These are phyloP conservation scores for Alloplasta piceator DNA, from an alignment of 2,888 invertebrate species.

Conservation along the genomic window DNA sequence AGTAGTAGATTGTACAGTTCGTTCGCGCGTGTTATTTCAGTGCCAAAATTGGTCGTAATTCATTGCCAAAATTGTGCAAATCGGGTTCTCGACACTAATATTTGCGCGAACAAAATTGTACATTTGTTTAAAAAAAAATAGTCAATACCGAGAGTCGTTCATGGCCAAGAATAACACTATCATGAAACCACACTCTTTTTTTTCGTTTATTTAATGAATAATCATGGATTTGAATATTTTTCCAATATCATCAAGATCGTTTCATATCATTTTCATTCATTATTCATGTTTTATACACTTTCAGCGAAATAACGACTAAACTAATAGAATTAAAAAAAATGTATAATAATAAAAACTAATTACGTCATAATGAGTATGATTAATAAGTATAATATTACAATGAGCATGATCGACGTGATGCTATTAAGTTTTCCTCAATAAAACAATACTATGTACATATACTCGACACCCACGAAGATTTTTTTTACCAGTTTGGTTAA, in stretches of 20 bases:
- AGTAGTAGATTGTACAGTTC: no score
- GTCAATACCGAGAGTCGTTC: constrained; percentile 22
- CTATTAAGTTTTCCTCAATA: constrained; percentile 50
- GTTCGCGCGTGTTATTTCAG: no score
- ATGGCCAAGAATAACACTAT: constrained; percentile 40
- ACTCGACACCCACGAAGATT: constrained; percentile 1
- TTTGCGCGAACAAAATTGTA: no score
- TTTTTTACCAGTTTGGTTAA: constrained; percentile 27
- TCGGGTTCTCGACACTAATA: no score
- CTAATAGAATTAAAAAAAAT: constrained; percentile 27
- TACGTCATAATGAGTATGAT: constrained; percentile 1
- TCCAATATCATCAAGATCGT: background rate
- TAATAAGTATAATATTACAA: constrained; percentile 18
- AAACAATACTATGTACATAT: constrained; percentile 43
- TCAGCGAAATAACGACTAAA: constrained; percentile 41
- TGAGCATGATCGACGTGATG: constrained; percentile 33
- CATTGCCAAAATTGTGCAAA: no score
- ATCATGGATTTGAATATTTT: constrained; percentile 14
- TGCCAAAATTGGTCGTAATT: no score
- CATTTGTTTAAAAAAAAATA: no score
- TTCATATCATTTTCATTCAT: background rate
- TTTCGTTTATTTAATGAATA: background rate
- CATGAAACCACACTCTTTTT: constrained; percentile 24
- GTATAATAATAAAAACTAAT: constrained; percentile 23
- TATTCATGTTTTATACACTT: constrained; percentile 29